Base-by-base conservation (phyloP, 2,113 vertebrate species). In the Macroglossus sobrinus region DNA sequence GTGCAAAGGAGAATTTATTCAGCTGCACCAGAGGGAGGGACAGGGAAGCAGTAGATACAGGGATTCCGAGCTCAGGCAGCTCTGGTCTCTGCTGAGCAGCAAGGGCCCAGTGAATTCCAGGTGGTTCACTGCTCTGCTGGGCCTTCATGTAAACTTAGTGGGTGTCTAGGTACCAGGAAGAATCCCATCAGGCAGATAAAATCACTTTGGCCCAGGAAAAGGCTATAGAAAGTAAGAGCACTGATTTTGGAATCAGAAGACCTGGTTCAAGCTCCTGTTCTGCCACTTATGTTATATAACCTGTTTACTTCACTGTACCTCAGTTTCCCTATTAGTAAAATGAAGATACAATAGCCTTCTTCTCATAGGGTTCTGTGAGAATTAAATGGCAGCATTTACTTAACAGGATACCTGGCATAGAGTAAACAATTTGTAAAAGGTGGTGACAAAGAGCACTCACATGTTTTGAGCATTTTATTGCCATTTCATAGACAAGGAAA, bases 401-500 rank as follows among this genome's bases (percentile, higher is more conserved):
- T 28, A 61, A 59, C 28, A 61, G 92, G 78, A 81, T 13, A 22
- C 43, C 72, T 69, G 47, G 63, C 61, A 33, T 24, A 19, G 21
- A 78, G 53, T 69, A 53, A 76, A 71, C 30, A 53, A 24, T n/a
- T 47, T 57, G 21, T 74, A 92, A 89, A 45, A 33, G 64, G 45
- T 9, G 61, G 59, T 47, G 47, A 81, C 74, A 47, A 55, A 63
- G 33, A 69, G 15, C 81, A 19, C 38, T 47, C 71, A 72, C 3
- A 3, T 11, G 35, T 45, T 33, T 7, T 80, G 55, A 69, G 24
- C 30, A 61, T 93, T 84, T 79, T 78, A 66, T 92, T 74, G 21
- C 57, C 89, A 47, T 74, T 92, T 87, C 85, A 80, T 68, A 95
- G 95, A 80, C 74, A 30, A 88, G n/a, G 57, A 90, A 19, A 84